Conservation (phyloP, 1,140 invertebrate genomes). For the Pissodes strobi region DNA sequence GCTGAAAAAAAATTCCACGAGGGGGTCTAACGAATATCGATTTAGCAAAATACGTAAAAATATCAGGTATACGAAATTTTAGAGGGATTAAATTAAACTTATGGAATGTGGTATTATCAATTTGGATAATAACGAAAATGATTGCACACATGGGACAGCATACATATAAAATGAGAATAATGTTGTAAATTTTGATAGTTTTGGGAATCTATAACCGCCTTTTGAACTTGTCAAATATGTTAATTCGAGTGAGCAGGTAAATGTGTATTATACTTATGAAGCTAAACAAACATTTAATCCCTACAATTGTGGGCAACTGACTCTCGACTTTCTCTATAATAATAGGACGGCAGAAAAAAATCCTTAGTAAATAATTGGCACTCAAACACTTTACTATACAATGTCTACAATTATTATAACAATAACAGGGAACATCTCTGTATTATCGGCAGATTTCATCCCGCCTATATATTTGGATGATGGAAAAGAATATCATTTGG, state of each 20-base stretch:
- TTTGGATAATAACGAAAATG: constrained; percentile 44
- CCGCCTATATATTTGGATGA: constrained; percentile 18
- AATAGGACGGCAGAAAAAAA: neutral
- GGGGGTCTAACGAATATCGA: neutral
- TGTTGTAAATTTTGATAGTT: constrained; percentile 45
- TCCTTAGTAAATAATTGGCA: neutral
- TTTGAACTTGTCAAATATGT: constrained; percentile 44
- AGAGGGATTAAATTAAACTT: constrained; percentile 41
- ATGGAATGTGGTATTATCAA: constrained; percentile 51
- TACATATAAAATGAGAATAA: constrained; percentile 45
- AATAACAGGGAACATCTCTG: neutral
- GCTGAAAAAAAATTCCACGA: too few relatives aligned
- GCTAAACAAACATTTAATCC: constrained; percentile 28
- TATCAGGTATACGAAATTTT: constrained; percentile 43
- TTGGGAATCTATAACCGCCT: constrained; percentile 49
- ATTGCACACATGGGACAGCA: constrained; percentile 53
- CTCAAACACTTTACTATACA: too few relatives aligned
- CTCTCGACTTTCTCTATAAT: constrained; percentile 5
- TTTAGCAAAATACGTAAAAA: neutral
- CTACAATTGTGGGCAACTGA: constrained; percentile 35
- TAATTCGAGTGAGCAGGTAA: neutral
- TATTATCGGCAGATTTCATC: constrained; percentile 11
- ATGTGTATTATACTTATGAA: constrained; percentile 30
- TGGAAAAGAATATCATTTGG: constrained; percentile 18
- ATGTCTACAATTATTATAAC: neutral